Conservation (phyloP, 2,113 vertebrate genomes). For the Gnathonemus echidnorhynchus region DNA sequence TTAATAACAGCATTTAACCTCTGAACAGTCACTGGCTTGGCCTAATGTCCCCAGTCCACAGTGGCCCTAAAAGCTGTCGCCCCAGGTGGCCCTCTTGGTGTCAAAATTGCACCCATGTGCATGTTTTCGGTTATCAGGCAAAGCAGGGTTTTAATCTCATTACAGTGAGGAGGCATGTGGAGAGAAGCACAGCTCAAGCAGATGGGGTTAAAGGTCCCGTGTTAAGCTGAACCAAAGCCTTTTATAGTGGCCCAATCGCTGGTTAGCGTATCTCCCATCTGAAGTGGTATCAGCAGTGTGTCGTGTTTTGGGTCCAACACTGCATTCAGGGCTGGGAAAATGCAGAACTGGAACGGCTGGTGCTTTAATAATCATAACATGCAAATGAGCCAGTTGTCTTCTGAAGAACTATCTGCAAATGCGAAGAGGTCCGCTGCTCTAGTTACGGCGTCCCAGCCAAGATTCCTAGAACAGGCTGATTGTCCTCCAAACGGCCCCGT, state of each 20-base stretch:
- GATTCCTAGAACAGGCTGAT: neutral
- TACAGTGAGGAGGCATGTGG: neutral
- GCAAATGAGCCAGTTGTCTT: neutral
- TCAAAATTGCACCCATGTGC: neutral
- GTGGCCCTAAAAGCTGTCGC: neutral
- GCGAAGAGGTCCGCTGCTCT: neutral
- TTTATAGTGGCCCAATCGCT: neutral
- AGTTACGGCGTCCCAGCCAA: neutral
- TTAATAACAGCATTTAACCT: neutral
- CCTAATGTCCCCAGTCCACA: neutral
- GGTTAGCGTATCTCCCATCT: neutral
- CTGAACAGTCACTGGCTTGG: neutral
- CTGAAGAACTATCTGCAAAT: neutral
- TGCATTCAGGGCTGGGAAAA: neutral
- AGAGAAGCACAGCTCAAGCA: neutral
- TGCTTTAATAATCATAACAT: neutral
- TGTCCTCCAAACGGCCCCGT: neutral
- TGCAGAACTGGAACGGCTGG: neutral
- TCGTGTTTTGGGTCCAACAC: neutral
- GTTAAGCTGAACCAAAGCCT: neutral
- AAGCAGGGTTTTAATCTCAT: neutral
- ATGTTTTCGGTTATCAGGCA: neutral
- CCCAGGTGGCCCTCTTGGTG: neutral
- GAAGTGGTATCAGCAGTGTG: neutral
- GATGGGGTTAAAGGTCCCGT: neutral